Evolutionary conservation across 2,797 vertebrate genomes (phyloP).

Genomic region (Pelochelys cantorii): DNA sequence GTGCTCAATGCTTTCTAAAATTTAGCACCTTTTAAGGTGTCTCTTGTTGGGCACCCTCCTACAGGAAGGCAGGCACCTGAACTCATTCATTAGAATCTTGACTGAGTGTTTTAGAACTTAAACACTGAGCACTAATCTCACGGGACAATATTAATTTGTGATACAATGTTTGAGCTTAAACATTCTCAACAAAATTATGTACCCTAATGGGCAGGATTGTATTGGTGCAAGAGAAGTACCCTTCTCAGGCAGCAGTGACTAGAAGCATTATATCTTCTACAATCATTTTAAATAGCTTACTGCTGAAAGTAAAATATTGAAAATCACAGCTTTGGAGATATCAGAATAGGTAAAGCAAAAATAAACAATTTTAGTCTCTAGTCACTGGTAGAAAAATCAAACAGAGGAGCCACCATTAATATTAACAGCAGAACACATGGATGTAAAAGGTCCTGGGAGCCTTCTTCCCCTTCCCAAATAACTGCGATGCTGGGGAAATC

Average conservation of each 20-base stretch:
- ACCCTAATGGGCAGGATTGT: slow-evolving; percentile 10
- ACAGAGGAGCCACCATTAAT: background rate
- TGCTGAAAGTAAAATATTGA: slow-evolving; percentile 43
- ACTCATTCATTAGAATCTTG: slow-evolving; percentile 65
- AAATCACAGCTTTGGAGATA: background rate
- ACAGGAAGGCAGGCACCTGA: slow-evolving; percentile 32
- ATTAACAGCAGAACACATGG: background rate
- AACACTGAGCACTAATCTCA: slow-evolving; percentile 55
- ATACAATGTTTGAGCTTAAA: background rate
- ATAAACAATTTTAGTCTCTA: slow-evolving; percentile 5
- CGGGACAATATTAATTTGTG: slow-evolving; percentile 48
- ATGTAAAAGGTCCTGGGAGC: background rate
- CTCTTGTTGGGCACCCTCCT: slow-evolving; percentile 26
- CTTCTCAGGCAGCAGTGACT: background rate
- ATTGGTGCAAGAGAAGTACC: background rate
- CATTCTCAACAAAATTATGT: background rate
- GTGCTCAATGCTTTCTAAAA: slow-evolving; percentile 42
- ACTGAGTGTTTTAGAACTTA: slow-evolving; percentile 62
- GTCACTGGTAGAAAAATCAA: background rate
- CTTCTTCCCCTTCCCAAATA: background rate
- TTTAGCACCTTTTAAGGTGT: background rate
- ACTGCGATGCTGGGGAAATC: accelerated
- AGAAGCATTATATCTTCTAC: slow-evolving; percentile 44
- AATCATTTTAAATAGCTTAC: slow-evolving; percentile 51
- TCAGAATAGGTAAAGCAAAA: slow-evolving; percentile 17